Evolutionary conservation across 2,113 vertebrate species (phyloP).

Genomic region (Cygnus buccinator): DNA sequence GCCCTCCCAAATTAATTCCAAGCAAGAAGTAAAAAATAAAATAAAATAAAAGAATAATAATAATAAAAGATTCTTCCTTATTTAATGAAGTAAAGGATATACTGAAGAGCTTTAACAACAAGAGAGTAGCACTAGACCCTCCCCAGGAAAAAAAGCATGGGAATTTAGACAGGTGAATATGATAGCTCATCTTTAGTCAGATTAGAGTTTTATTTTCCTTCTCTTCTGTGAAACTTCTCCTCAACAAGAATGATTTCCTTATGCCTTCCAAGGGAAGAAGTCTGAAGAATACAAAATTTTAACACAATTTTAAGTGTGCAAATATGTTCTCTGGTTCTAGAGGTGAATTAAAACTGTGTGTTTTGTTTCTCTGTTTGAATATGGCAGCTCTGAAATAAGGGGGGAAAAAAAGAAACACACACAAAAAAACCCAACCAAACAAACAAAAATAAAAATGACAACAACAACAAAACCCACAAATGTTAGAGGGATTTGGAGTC

Average conservation of each 20-base stretch:
- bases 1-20: not conserved
- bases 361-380: not conserved
- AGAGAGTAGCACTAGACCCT: not conserved
- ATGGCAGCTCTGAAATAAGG: not conserved
- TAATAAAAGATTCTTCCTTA: not conserved
- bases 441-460: no score
- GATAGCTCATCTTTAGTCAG: not conserved
- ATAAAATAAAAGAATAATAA: no score
- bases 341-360: not conserved
- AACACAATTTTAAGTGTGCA: not conserved
- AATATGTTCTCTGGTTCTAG: not conserved
- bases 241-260: not conserved
- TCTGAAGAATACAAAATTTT: not conserved
- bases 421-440: no score
- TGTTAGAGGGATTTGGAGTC: conserved; percentile 57
- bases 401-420: not conserved
- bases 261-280: not conserved
- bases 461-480: no score
- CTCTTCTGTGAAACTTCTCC: not conserved
- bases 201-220: not conserved
- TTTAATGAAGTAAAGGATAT: no score
- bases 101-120: not conserved
- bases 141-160: not conserved
- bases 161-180: not conserved
- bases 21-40: not conserved